A percentile compares a stretch with the other conserved stretches of the same genome.
phyloP scores from a whole-genome alignment of 1,140 invertebrate genomes.

The Grapholita molesta region DNA sequence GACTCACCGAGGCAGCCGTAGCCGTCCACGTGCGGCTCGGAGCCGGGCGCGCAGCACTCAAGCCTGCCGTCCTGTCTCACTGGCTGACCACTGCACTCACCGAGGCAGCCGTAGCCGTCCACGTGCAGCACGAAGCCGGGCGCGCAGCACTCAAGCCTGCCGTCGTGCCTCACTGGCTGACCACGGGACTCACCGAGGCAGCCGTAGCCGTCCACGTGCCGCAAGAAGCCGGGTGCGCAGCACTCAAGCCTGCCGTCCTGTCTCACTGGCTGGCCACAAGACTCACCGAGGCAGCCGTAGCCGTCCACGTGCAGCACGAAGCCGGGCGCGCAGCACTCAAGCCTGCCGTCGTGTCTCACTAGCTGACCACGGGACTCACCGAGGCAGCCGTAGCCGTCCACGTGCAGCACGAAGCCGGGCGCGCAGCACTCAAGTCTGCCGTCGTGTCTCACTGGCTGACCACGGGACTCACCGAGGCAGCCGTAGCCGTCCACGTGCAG shows the following conservation, averaged over 20 bases:
- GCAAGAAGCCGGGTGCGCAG: slow-evolving; percentile 86
- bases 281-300: slow-evolving; percentile 35
- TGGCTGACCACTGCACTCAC: neutral
- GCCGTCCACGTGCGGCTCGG: slow-evolving; percentile 85
- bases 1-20: slow-evolving; percentile 34
- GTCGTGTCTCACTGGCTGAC: slow-evolving; percentile 92
- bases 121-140: slow-evolving; percentile 86
- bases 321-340: slow-evolving; percentile 90
- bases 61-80: slow-evolving; percentile 94
- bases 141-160: slow-evolving; percentile 92
- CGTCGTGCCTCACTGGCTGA: slow-evolving; percentile 87
- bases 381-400: slow-evolving; percentile 78
- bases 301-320: slow-evolving; percentile 86
- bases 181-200: neutral
- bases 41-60: slow-evolving; percentile 90
- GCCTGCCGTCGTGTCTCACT: slow-evolving; percentile 94
- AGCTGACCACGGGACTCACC: neutral
- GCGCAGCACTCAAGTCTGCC: slow-evolving; percentile 93
- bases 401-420: slow-evolving; percentile 86
- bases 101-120: slow-evolving; percentile 75
- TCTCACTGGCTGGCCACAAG: neutral
- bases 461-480: slow-evolving; percentile 46
- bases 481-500: slow-evolving; percentile 84
- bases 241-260: slow-evolving; percentile 94
- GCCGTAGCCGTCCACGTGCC: slow-evolving; percentile 83